Conservation (phyloP, 1,140 invertebrate species). For the Drosophila equinoxialis region DNA sequence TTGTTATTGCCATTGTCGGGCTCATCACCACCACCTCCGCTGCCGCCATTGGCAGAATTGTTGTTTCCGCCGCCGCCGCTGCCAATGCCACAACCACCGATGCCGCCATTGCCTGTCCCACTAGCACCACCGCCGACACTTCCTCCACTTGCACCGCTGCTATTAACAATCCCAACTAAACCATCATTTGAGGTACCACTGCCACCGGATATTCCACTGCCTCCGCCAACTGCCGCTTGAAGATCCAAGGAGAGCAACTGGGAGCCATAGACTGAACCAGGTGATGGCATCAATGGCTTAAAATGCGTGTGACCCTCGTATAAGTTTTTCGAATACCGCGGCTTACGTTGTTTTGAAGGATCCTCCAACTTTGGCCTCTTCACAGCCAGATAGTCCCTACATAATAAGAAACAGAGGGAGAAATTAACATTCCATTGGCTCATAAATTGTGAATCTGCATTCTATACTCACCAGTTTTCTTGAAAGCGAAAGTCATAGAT, state of each 20-base stretch:
- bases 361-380: slow-evolving; percentile 89
- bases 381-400: slow-evolving; percentile 92
- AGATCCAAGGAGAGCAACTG: slow-evolving; percentile 70
- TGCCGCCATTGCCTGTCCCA: slow-evolving; percentile 11
- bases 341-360: slow-evolving; percentile 53
- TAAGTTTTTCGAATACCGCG: slow-evolving; percentile 83
- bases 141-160: neutral
- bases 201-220: slow-evolving; percentile 60
- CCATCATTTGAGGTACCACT: slow-evolving; percentile 46
- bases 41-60: slow-evolving; percentile 40
- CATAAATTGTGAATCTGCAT: neutral
- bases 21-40: slow-evolving; percentile 46
- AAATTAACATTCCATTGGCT: neutral
- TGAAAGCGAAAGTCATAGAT: slow-evolving; percentile 94
- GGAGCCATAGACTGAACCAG: slow-evolving; percentile 69
- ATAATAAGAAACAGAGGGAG: slow-evolving; percentile 1
- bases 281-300: slow-evolving; percentile 79
- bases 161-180: neutral
- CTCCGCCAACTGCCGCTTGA: slow-evolving; percentile 10
- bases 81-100: slow-evolving; percentile 30
- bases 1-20: slow-evolving; percentile 35
- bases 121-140: neutral
- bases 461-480: slow-evolving; percentile 89
- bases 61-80: slow-evolving; percentile 48
- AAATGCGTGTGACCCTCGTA: slow-evolving; percentile 87